Conservation (phyloP, 2,113 vertebrate genomes). For the Gasterosteus aculeatus region DNA sequence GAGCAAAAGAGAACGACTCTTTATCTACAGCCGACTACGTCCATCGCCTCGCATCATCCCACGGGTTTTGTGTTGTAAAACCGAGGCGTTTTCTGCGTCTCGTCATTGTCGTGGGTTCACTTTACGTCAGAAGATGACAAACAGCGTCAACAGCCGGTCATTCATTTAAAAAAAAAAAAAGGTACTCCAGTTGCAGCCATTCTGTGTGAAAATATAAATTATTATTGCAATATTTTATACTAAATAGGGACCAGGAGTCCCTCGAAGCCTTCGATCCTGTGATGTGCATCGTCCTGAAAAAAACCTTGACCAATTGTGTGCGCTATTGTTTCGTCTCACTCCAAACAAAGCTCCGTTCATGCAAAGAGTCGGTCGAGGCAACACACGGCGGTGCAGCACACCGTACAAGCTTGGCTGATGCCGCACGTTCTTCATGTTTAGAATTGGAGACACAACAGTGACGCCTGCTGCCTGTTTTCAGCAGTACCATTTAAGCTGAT, state of each 20-base stretch:
- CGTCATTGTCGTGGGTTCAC: conserved; percentile 7
- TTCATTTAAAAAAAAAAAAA: conserved; percentile 19
- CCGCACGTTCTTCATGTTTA: conserved; percentile 10
- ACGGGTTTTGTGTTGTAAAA: conserved; percentile 11
- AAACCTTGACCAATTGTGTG: not conserved
- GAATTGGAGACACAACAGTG: conserved; percentile 20
- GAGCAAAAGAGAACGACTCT: not conserved
- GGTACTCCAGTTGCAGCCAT: conserved; percentile 7
- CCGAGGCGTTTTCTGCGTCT: not conserved
- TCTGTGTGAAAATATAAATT: conserved; percentile 19
- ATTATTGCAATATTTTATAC: conserved; percentile 50
- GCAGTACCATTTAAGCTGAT: not conserved
- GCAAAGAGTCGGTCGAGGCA: not conserved
- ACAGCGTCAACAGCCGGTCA: conserved; percentile 13
- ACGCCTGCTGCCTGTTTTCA: conserved; percentile 46
- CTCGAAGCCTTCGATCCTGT: not conserved
- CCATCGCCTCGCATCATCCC: conserved; percentile 1
- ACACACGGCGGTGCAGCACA: not conserved
- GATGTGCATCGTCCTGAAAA: conserved; percentile 29
- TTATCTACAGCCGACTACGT: conserved; percentile 32
- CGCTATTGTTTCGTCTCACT: conserved; percentile 2
- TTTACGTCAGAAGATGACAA: not conserved
- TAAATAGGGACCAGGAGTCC: conserved; percentile 27
- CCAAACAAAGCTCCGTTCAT: not conserved
- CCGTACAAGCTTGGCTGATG: not conserved